Conservation (phyloP, 2,113 vertebrate species). For the Pampusana beccarii region DNA sequence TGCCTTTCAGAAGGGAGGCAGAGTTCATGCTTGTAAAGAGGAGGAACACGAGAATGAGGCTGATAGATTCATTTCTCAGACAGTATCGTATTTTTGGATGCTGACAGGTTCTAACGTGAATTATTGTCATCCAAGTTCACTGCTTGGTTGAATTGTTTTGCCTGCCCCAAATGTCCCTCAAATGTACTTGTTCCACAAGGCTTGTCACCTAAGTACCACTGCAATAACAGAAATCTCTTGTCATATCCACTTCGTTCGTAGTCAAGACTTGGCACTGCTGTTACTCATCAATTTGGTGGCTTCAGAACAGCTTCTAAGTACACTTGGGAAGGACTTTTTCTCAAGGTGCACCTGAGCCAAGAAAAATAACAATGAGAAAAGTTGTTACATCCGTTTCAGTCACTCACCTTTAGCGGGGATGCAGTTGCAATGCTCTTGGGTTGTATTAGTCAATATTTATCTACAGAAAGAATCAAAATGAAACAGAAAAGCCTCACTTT, state of each 20-base stretch:
- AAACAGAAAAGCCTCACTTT: not conserved
- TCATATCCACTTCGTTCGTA: not conserved
- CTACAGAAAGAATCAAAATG: not conserved
- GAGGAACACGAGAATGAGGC: not conserved
- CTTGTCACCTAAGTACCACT: conserved; percentile 38
- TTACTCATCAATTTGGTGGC: conserved; percentile 37
- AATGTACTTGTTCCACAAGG: conserved; percentile 52
- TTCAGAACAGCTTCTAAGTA: conserved; percentile 17
- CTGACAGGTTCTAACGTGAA: conserved; percentile 30
- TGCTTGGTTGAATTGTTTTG: conserved; percentile 25
- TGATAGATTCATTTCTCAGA: conserved; percentile 14
- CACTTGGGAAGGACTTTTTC: not conserved
- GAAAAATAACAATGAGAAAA: not conserved
- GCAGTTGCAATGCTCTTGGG: not conserved
- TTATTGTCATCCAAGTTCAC: conserved; percentile 25
- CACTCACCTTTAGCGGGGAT: not conserved
- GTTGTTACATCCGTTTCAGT: not conserved
- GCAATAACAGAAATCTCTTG: conserved; percentile 24
- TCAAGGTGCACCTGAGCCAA: conserved; percentile 11
- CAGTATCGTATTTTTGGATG: not conserved
- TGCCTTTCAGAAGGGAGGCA: not conserved
- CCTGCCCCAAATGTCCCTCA: conserved; percentile 22
- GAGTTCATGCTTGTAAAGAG: not conserved
- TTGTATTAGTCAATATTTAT: not conserved
- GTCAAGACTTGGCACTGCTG: conserved; percentile 14